Conservation (phyloP, 2,113 vertebrate genomes). For the Siniperca knerii region DNA sequence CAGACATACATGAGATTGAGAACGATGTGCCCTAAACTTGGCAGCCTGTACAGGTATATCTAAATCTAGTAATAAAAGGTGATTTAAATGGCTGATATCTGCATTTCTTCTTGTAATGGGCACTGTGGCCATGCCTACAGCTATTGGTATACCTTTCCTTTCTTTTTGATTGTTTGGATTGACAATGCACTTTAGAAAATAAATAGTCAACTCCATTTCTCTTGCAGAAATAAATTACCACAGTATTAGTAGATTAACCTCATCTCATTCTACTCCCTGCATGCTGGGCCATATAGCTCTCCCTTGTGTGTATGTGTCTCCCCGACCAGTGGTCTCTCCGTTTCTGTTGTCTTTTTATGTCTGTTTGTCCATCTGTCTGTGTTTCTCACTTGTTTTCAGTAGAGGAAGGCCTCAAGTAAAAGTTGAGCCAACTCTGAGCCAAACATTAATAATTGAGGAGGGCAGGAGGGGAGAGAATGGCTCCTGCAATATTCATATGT, state of each 20-base stretch:
- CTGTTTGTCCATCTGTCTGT: slow-evolving; percentile 41
- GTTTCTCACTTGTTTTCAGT: slow-evolving; percentile 55
- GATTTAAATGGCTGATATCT: neutral
- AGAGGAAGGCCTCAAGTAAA: slow-evolving; percentile 62
- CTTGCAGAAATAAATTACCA: slow-evolving; percentile 27
- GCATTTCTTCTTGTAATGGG: neutral
- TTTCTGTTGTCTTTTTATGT: slow-evolving; percentile 16
- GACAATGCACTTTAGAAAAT: slow-evolving; percentile 5
- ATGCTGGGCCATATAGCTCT: neutral
- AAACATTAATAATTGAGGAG: slow-evolving; percentile 84
- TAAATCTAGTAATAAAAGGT: slow-evolving; percentile 10
- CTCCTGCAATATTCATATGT: slow-evolving; percentile 87
- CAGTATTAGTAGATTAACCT: slow-evolving; percentile 2
- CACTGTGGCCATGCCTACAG: neutral
- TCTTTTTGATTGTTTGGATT: neutral
- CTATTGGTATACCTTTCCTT: neutral
- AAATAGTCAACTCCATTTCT: slow-evolving; percentile 11
- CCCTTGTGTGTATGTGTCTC: neutral
- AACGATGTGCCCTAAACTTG: neutral
- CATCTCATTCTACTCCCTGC: slow-evolving; percentile 1
- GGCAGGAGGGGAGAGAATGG: slow-evolving; percentile 81
- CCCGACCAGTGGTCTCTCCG: neutral
- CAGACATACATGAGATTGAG: neutral
- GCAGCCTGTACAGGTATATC: neutral
- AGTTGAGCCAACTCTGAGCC: slow-evolving; percentile 78